Evolutionary conservation across 2,797 vertebrate genomes (phyloP), one percentile per base, ranked within the genome.

Genomic region (Liasis olivaceus): DNA sequence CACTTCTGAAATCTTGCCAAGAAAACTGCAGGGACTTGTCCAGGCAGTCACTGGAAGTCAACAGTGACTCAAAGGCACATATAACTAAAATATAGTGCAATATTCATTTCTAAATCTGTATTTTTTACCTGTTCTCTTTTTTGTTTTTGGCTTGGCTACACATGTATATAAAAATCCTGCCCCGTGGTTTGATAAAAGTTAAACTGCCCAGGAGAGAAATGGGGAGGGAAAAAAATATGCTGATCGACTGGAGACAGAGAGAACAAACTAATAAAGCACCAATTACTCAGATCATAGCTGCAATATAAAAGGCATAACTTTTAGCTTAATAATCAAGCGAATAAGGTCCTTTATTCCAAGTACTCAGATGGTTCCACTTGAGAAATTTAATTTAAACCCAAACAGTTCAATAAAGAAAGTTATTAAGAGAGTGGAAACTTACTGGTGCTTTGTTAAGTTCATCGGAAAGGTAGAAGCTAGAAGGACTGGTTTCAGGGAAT

Each of bases 371-470:
- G 88, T 90, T 93, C 84, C 81, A 51, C 87, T 66, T 72, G 90
- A 91, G 87, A 85, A 72, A 47, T 81, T 89, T 93, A 89, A 89
- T 93, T 87, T 90, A 86, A 85, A 86, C n/a, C 81, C 20, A 47
- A 63, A 89, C 2, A 24, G 56, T 93, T 93, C 87, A 62, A 62
- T 58, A 85, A 85, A 64, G 90, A 56, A 22, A 66, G 86, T 85
- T 93, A 91, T 91, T 93, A 91, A 56, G 54, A 36, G 47, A 63
- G 13, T 12, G 58, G 56, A 72, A 54, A 56, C 28, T 15, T n/a
- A 60, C 54, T 85, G 56, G 62, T 36, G 87, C 60, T 66, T 91
- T 9, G 77, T 59, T 93, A 69, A 26, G 9, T 59, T 89, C 56
- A 4, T 56, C 63, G 87, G 42, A 54, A 58, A 47, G 47, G 6